A percentile compares a stretch with the other conserved stretches of the same genome.
phyloP scores from a whole-genome alignment of 2,113 vertebrate species.

The Rhea pennata region DNA sequence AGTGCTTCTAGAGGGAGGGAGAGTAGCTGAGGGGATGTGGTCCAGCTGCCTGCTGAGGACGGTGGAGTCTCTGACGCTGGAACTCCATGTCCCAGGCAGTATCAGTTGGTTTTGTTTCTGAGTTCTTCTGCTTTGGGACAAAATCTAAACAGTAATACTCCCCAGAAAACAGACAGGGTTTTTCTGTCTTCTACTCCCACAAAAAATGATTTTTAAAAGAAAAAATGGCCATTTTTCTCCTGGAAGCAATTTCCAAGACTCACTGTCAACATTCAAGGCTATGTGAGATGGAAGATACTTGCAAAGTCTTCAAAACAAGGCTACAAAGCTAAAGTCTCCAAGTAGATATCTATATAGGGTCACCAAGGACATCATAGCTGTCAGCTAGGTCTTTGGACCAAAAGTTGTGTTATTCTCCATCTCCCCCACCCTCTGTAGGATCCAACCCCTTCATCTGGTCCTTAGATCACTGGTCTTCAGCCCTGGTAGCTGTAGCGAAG shows the following conservation, averaged over 20 bases:
- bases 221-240: not conserved
- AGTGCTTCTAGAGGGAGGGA: not conserved
- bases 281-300: not conserved
- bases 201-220: not conserved
- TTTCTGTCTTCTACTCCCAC: not conserved
- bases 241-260: not conserved
- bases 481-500: not conserved
- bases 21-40: not conserved
- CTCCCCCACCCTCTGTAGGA: not conserved
- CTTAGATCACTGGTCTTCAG: not conserved
- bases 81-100: too few relatives aligned
- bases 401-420: not conserved
- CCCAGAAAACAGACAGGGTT: not conserved
- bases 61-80: too few relatives aligned
- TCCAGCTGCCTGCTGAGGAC: not conserved
- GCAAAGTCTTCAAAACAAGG: not conserved
- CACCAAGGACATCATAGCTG: not conserved
- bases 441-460: rapidly evolving
- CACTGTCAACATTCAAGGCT: rapidly evolving
- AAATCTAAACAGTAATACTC: not conserved
- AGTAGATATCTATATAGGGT: not conserved
- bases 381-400: not conserved
- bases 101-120: not conserved
- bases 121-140: not conserved
- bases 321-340: not conserved